Conservation (phyloP, 2,113 vertebrate species). For the Vulpes vulpes region DNA sequence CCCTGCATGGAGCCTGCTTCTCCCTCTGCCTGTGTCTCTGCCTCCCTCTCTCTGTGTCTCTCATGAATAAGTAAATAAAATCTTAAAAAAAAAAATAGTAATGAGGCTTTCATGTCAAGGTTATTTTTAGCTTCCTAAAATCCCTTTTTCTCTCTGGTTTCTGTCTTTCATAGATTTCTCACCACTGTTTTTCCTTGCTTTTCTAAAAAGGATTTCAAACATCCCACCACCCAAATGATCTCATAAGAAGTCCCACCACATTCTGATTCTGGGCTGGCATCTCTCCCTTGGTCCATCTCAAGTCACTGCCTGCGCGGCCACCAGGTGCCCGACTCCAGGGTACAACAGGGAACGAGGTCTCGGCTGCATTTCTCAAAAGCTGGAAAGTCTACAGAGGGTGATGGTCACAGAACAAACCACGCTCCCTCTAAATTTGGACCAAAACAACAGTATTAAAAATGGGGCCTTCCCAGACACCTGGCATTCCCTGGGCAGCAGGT, state of each 20-base stretch:
- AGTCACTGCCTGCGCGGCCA: neutral
- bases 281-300: neutral
- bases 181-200: neutral
- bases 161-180: neutral
- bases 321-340: neutral
- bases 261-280: neutral
- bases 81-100: neutral
- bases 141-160: neutral
- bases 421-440: neutral
- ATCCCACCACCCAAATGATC: neutral
- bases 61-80: too few relatives aligned
- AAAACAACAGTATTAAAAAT: neutral
- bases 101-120: neutral
- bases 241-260: neutral
- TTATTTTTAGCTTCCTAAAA: neutral
- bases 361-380: neutral
- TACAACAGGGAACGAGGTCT: neutral
- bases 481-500: fast-evolving
- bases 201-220: neutral
- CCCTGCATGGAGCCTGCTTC: too few relatives aligned
- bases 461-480: neutral
- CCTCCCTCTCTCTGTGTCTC: too few relatives aligned
- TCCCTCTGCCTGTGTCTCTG: too few relatives aligned
- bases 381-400: fast-evolving
- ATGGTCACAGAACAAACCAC: neutral